Evolutionary conservation across 2,113 vertebrate species (phyloP), one percentile per base, ranked within the genome.

Genomic region (Pogona vitticeps): DNA sequence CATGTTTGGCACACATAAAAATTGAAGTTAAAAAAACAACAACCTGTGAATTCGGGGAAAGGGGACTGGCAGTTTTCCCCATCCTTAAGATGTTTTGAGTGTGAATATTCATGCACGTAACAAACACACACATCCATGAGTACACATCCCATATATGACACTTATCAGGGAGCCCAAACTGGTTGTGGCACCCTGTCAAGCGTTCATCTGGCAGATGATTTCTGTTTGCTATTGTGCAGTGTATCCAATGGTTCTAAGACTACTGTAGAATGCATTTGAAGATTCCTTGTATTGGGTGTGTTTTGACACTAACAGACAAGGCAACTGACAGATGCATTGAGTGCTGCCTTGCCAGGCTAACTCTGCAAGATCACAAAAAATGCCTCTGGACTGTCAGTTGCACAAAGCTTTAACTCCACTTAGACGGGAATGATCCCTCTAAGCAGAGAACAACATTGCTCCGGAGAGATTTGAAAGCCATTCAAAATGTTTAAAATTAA

Each of bases 401-500:
- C 15, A 6, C 65, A 72, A n/a, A 76, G 52, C 65, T 73, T 17
- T 15, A 56, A 38, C 76, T 78, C 23, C 38, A n/a, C 56, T 61
- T 63, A 23, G n/a, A 84, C 59, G 56, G 56, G 63, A 80, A 71
- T 71, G 58, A 70, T 83, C 31, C 76, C 65, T 82, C 46, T 42
- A 31, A 46, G 58, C 36, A 28, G 63, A 70, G 21, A 83, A 68
- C 36, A 61, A 71, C 71, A 71, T 26, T 83, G 46, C 52, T 71
- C 71, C 52, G 61, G 52, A 78, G 65, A 83, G 75, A 78, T n/a
- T 36, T 83, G 36, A 61, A 61, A 83, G 67, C 38, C 78, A 78
- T 78, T 83, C 38, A 61, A 88, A 88, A 78, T 52, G 63, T 58
- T 83, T 83, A 83, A 88, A 71, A 38, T 71, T 58, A 46, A 77